These are phyloP conservation scores for Stenchaetothrips biformis DNA, from an alignment of 2,888 invertebrate species.

Conservation along the genomic window DNA sequence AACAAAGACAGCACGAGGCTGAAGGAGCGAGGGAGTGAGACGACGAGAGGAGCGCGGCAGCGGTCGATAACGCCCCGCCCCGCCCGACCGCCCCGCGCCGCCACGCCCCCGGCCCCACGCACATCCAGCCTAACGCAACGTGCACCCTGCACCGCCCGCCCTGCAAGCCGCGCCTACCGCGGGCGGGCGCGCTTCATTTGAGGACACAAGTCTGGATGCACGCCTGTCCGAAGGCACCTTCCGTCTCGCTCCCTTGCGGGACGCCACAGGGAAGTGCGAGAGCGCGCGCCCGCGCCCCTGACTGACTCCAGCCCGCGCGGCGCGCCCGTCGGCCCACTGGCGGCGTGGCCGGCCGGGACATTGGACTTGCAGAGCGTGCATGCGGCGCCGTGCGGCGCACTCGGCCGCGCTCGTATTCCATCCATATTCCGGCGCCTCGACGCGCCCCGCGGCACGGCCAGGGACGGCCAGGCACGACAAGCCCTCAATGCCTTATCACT, in stretches of 20 bases:
- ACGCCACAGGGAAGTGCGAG: too few species aligned
- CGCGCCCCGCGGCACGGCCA: not conserved
- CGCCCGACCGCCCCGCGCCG: not conserved
- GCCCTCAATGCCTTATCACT: too few species aligned
- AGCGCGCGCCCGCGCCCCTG: too few species aligned
- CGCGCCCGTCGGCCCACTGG: too few species aligned
- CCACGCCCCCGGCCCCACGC: not conserved
- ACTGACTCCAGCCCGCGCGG: too few species aligned
- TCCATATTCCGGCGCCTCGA: not conserved
- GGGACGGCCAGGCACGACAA: too few species aligned
- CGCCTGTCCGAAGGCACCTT: not conserved
- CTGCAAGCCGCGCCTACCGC: too few species aligned
- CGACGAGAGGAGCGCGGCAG: not conserved
- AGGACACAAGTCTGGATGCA: too few species aligned
- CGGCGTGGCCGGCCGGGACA: not conserved
- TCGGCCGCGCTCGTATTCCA: too few species aligned
- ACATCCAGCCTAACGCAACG: not conserved
- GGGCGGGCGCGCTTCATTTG: too few species aligned
- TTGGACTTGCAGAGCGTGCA: not conserved
- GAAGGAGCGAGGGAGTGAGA: not conserved
- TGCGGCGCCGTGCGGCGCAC: not conserved
- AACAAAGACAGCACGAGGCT: not conserved
- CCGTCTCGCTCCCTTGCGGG: too few species aligned
- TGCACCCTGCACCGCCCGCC: not conserved
- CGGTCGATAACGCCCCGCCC: conserved; percentile 6